Base-by-base conservation (phyloP, 1,140 invertebrate species). In the Chymomyza costata region DNA sequence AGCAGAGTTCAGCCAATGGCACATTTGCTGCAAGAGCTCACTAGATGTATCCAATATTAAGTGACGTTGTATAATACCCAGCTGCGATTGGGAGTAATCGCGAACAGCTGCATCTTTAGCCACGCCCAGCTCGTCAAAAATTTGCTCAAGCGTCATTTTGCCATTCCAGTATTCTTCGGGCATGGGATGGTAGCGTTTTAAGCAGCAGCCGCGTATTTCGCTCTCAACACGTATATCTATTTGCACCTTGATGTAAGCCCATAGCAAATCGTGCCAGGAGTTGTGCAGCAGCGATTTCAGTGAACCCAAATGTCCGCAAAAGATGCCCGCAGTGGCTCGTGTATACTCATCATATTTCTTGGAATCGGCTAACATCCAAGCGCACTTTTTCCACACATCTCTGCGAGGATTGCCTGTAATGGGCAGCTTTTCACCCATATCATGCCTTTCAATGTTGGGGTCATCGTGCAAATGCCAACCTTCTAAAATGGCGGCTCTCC, bases 311-410 rank as follows among this genome's bases (percentile, higher is more conserved):
- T 97, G 92, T 0, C 96, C 96, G 87, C 95, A 96, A 11, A 96
- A 89, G 47, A 91, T 89, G 2, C 91, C 94, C 55, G 94, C 91
- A 17, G 93, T 90, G 7, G 91, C 91, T 51, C 90, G 89, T 43
- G 91, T 91, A 57, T 89, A 88, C 37, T 88, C 86, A 69, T 91
- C 91, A 85, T 87, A 87, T 39, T 87, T 69, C 3, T 82, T 71
- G 46, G 87, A 86, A 34, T 87, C 87, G 17, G 88, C 91, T 82
- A 96, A 87, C 65, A 90, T 87, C 91, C 93, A 92, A 54, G 94
- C 92, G 76, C 92, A 92, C 65, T 89, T 88, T 80, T 97, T 98
- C 97, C 97, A 98, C 1, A 98, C 87, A 86, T 96, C 95, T 83
- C 96, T 89, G 50, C 92, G 91, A 1, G 91, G 90, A 87, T 98